phyloP scores from a whole-genome alignment of 2,888 invertebrate genomes.

The Ichneumon xanthorius region DNA sequence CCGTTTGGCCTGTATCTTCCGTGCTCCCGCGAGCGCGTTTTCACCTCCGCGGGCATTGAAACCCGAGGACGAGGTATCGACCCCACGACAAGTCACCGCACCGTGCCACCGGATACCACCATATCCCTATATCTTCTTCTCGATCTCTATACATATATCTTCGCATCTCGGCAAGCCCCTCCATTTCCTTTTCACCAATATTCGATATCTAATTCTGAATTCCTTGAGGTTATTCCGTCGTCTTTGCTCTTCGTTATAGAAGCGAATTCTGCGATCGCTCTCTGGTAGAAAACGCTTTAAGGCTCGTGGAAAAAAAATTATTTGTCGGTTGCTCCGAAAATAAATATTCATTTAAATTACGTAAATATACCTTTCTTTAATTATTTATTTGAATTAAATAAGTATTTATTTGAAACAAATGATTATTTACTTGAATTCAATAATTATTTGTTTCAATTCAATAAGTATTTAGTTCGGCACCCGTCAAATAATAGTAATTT shows the following conservation, averaged over 20 bases:
- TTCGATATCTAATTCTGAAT: conserved; percentile 64
- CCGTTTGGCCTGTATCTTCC: conserved; percentile 5
- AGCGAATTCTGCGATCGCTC: conserved; percentile 15
- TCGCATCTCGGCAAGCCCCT: conserved; percentile 24
- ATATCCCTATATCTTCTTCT: conserved; percentile 39
- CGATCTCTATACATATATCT: conserved; percentile 25
- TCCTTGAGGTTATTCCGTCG: conserved; percentile 49
- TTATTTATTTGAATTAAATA: too few relatives aligned
- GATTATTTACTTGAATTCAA: too few relatives aligned
- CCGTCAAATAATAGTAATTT: too few relatives aligned
- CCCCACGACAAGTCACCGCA: conserved; percentile 32
- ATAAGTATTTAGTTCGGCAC: too few relatives aligned
- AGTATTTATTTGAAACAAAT: too few relatives aligned
- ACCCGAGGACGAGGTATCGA: conserved; percentile 53
- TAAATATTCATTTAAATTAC: too few relatives aligned
- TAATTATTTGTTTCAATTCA: too few relatives aligned
- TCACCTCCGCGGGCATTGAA: conserved; percentile 40
- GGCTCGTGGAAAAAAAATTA: too few relatives aligned
- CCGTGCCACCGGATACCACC: conserved; percentile 20
- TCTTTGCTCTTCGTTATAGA: conserved; percentile 27
- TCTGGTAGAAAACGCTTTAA: conserved; percentile 1
- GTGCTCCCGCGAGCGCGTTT: conserved; percentile 8
- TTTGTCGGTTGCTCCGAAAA: too few relatives aligned
- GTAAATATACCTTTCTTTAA: too few relatives aligned
- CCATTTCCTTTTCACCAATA: conserved; percentile 18